Conservation (phyloP, 2,113 vertebrate species). For the Stigmatopora argus region DNA sequence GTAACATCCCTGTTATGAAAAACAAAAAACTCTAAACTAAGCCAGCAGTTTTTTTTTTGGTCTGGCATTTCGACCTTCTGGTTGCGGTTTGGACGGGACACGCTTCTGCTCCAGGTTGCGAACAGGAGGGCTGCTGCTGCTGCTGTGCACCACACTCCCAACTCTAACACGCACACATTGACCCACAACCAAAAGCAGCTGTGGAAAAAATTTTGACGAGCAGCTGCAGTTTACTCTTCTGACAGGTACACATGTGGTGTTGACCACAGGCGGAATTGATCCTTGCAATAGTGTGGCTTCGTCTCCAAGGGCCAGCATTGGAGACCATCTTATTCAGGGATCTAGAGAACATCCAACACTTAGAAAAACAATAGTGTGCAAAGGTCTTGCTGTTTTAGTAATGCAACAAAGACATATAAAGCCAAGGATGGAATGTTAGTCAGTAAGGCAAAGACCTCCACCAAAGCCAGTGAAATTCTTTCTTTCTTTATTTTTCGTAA, state of each 20-base stretch:
- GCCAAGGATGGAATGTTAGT: neutral
- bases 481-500: too few species aligned
- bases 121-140: slow-evolving; percentile 31
- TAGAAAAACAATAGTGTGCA: slow-evolving; percentile 7
- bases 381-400: slow-evolving; percentile 49
- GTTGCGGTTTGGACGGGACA: slow-evolving; percentile 26
- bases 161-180: slow-evolving; percentile 26
- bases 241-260: slow-evolving; percentile 15
- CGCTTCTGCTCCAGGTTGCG: slow-evolving; percentile 41
- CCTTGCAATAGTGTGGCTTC: neutral
- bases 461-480: too few species aligned
- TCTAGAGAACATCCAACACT: neutral
- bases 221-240: slow-evolving; percentile 14
- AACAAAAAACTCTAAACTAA: slow-evolving; percentile 20
- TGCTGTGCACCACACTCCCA: slow-evolving; percentile 22
- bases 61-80: slow-evolving; percentile 27
- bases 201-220: slow-evolving; percentile 11
- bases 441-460: neutral
- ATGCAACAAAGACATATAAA: neutral
- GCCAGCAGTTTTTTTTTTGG: slow-evolving; percentile 32
- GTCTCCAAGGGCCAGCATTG: slow-evolving; percentile 14
- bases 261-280: slow-evolving; percentile 4
- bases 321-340: slow-evolving; percentile 4
- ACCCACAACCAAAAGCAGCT: slow-evolving; percentile 39
- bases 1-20: neutral